Conservation (phyloP, 2,888 invertebrate genomes). For the Noctua janthina region DNA sequence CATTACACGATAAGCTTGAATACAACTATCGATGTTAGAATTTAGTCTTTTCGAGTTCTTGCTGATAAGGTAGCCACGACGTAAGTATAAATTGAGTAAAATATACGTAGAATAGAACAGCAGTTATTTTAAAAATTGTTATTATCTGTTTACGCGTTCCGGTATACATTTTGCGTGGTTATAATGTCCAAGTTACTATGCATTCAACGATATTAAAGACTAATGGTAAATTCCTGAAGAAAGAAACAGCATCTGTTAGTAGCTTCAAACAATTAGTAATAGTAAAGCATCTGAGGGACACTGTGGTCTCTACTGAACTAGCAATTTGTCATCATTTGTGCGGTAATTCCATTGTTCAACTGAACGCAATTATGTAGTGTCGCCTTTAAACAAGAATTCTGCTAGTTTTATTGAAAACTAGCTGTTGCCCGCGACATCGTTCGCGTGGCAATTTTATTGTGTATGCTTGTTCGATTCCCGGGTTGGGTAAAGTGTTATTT, state of each 20-base stretch:
- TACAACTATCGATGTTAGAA: slow-evolving; percentile 22
- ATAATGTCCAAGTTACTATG: background rate
- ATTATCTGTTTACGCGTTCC: background rate
- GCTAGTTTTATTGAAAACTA: no score
- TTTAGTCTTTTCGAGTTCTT: background rate
- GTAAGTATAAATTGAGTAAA: background rate
- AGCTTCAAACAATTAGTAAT: slow-evolving; percentile 29
- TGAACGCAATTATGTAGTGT: slow-evolving; percentile 4
- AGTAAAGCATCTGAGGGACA: slow-evolving; percentile 16
- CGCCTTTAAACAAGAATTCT: background rate
- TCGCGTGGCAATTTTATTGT: no score
- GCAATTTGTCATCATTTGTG: slow-evolving; percentile 51
- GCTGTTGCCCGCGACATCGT: no score
- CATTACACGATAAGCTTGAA: slow-evolving; percentile 25
- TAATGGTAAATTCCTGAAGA: background rate
- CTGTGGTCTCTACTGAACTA: slow-evolving; percentile 19
- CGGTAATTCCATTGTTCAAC: slow-evolving; percentile 36
- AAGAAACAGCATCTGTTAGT: background rate
- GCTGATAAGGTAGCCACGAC: background rate
- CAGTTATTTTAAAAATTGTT: no score
- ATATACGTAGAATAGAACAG: background rate
- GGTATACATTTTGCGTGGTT: background rate
- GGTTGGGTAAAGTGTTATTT: no score
- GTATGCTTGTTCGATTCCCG: no score
- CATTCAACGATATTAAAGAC: background rate